A percentile compares a stretch with the other conserved stretches of the same genome.
Conservation (phyloP, 2,888 invertebrate species). For the Apamea monoglypha region DNA sequence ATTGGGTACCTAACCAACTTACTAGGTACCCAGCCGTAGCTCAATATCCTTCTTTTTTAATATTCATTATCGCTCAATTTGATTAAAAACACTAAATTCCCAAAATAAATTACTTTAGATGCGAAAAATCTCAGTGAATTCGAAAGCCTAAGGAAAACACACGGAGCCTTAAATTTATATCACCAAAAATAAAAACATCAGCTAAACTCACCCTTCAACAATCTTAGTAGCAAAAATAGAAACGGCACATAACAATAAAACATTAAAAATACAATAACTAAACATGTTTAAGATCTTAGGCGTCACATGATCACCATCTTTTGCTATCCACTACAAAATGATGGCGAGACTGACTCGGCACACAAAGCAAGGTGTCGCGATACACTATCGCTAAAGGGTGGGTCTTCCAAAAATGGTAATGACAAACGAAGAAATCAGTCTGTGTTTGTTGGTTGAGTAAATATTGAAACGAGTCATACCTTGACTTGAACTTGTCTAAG, state of each 20-base stretch:
- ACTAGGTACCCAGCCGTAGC: neutral
- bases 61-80: neutral
- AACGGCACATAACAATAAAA: slow-evolving; percentile 77
- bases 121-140: neutral
- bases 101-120: neutral
- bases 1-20: neutral
- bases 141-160: neutral
- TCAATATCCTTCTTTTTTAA: too few relatives aligned
- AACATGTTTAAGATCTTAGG: slow-evolving; percentile 78
- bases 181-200: slow-evolving; percentile 1
- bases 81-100: neutral
- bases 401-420: slow-evolving; percentile 84
- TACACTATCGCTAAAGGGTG: slow-evolving; percentile 83
- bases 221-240: slow-evolving; percentile 79
- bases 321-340: slow-evolving; percentile 74
- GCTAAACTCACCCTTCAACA: slow-evolving; percentile 82
- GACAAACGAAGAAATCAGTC: slow-evolving; percentile 84
- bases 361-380: slow-evolving; percentile 76
- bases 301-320: slow-evolving; percentile 70
- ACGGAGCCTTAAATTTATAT: too few relatives aligned
- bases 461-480: slow-evolving; percentile 63
- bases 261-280: slow-evolving; percentile 78
- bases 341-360: slow-evolving; percentile 78
- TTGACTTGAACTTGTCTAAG: slow-evolving; percentile 45
- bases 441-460: slow-evolving; percentile 76